A percentile compares a stretch with the other conserved stretches of the same genome.
Conservation (phyloP, 2,888 invertebrate species). For the Orchesellides sinensis region DNA sequence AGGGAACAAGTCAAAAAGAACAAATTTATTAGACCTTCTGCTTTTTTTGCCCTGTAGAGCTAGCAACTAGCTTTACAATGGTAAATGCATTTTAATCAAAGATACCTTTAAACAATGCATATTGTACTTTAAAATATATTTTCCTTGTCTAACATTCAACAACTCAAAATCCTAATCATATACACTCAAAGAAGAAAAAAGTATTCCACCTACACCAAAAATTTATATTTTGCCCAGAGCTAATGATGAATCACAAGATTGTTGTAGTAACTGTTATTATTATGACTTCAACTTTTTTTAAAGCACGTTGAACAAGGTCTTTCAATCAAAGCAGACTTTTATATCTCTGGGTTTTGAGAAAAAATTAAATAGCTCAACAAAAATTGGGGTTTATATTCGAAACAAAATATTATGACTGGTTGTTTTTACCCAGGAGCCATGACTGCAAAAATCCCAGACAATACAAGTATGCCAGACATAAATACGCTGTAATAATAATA, state of each 20-base stretch:
- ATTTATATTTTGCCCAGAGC: background rate
- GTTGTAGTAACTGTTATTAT: background rate
- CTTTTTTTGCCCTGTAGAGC: background rate
- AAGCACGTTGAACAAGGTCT: background rate
- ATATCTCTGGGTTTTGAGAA: background rate
- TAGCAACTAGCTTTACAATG: background rate
- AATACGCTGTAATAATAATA: no score
- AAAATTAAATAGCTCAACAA: no score
- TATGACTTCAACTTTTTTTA: background rate
- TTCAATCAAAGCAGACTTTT: background rate
- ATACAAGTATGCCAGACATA: no score
- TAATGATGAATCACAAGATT: background rate
- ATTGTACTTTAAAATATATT: background rate
- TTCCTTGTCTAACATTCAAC: background rate
- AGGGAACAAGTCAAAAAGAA: background rate
- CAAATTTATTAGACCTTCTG: conserved; percentile 12
- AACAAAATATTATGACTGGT: background rate
- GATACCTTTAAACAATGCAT: background rate
- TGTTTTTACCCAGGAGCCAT: background rate
- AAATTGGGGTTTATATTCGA: no score
- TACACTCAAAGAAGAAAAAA: background rate
- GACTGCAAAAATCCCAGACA: background rate
- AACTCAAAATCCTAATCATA: background rate
- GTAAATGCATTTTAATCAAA: background rate
- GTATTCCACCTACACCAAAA: background rate